Base-by-base conservation (phyloP, 2,888 invertebrate species). In the Serrognathus titanus region DNA sequence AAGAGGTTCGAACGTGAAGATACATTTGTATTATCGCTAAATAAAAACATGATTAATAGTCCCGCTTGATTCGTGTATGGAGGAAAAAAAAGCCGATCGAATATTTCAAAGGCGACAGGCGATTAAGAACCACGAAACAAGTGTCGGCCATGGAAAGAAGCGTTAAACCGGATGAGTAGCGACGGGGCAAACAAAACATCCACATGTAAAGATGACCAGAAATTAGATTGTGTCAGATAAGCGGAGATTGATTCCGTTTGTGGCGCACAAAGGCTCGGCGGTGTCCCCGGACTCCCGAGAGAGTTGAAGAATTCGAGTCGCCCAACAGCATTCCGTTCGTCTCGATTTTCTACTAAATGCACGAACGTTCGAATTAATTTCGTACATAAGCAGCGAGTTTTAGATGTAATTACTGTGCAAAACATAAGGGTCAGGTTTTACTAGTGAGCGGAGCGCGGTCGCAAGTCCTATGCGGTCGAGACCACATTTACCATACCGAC, bases 231-330 rank as follows among this genome's bases (percentile, higher is more conserved):
- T 31, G 41, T 35, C 31, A 55, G 57, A 57, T 61, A 58, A 53
- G 55, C n/a, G 39, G 55, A 60, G 62, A 62, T 60, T 60, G 56
- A 62, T 62, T 57, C 45, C 52, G 48, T 47, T 41, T 55, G 54
- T 48, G 49, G 38, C 48, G 47, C 53, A 60, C 57, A 43, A 60
- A 53, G 57, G 60, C 24, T 31, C 24, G 24, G 24, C 24, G 24
- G 24, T 31, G 24, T 31, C 24, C 20, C 16, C 16, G 16, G 24
- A 31, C 24, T 31, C 24, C 24, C 24, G 24, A 31, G 24, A 31
- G 24, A 6, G 1, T 7, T 6, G 24, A 31, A 31, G 24, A 31
- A 31, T 31, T 31, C 24, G 7, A 31, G 24, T 31, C 6, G 24
- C 24, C 24, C 7, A 5, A 13, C 13, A 5, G 13, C 13, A 12